A percentile compares a stretch with the other conserved stretches of the same genome.
These are phyloP conservation scores for Pimephales promelas DNA, from an alignment of 2,113 vertebrate genomes.

Conservation along the genomic window DNA sequence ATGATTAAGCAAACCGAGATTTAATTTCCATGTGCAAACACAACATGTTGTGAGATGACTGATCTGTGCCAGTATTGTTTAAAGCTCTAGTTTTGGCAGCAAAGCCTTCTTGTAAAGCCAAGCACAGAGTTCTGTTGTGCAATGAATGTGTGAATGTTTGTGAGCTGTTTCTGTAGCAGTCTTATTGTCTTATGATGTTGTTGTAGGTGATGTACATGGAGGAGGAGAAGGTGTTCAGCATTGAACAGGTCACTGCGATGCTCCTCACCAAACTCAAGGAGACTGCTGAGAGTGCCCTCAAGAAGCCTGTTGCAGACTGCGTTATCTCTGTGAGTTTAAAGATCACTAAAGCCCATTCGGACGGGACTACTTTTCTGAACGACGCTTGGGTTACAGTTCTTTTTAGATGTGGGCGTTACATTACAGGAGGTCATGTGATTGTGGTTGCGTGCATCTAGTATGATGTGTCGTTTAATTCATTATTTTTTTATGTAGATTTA, in stretches of 20 bases:
- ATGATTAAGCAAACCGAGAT: too few species aligned
- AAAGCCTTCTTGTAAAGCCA: background rate
- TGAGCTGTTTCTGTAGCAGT: background rate
- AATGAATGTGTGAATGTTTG: background rate
- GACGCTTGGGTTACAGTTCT: too few species aligned
- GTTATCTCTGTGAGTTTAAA: conserved; percentile 90
- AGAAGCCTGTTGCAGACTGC: conserved; percentile 95
- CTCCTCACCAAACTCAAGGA: conserved; percentile 95
- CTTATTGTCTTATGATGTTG: background rate
- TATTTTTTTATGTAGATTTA: too few species aligned
- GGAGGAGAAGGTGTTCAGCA: conserved; percentile 93
- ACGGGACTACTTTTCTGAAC: too few species aligned
- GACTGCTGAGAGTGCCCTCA: conserved; percentile 90
- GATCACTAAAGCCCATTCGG: background rate
- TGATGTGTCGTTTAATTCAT: too few species aligned
- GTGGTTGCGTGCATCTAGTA: too few species aligned
- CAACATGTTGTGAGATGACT: background rate
- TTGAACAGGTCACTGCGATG: conserved; percentile 95
- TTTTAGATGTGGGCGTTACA: too few species aligned
- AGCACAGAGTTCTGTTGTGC: background rate
- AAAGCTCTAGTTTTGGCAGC: background rate
- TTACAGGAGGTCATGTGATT: too few species aligned
- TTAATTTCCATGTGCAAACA: background rate
- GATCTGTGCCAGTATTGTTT: conserved; percentile 18
- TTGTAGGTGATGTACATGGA: conserved; percentile 94